Evolutionary conservation across 2,113 vertebrate species (phyloP), one percentile per base, ranked within the genome.

Genomic region (Haliaeetus leucogaster): DNA sequence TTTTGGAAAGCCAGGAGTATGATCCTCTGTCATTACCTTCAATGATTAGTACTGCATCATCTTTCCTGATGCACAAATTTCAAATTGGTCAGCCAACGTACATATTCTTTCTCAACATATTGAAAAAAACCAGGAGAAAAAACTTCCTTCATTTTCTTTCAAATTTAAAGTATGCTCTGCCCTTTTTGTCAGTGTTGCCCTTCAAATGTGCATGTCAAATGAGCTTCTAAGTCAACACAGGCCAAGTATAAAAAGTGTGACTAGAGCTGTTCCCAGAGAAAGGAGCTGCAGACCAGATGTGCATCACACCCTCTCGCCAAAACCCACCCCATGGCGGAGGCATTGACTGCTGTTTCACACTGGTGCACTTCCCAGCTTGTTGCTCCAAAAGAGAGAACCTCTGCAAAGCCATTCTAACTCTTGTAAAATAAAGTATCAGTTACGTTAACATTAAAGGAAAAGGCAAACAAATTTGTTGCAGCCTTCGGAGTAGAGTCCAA

Each of bases 241-340:
- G 43, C 52, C 55, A 65, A 90, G 42, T 14, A 63, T 43, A 68
- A 81, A 70, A 89, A 79, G 72, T 14, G 78, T 62, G 73, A 89
- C 47, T 82, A 34, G 65, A 81, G 30, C 26, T 6, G 18, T 95
- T 97, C 86, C 91, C 92, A 95, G 94, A 96, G 89, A 63, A 83
- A 26, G 85, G 77, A 72, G 55, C 86, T 91, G 73, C 78, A 66
- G 86, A 58, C 89, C 95, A 98, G 88, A 96, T 97, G 96, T 89
- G 87, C 55, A 9, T 67, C 16, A 53, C 61, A 36, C 8, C 52
- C 72, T 71, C 43, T 52, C 4, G 8, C 90, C 96, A 97, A 96
- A 90, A 61, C 22, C 23, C 8, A 20, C 62, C 74, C 96, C 89
- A 45, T 4, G 23, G 86, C 13, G 14, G 77, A 97, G 89, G 84